Evolutionary conservation across 2,113 vertebrate genomes (phyloP).

Genomic region (Morone chrysops): DNA sequence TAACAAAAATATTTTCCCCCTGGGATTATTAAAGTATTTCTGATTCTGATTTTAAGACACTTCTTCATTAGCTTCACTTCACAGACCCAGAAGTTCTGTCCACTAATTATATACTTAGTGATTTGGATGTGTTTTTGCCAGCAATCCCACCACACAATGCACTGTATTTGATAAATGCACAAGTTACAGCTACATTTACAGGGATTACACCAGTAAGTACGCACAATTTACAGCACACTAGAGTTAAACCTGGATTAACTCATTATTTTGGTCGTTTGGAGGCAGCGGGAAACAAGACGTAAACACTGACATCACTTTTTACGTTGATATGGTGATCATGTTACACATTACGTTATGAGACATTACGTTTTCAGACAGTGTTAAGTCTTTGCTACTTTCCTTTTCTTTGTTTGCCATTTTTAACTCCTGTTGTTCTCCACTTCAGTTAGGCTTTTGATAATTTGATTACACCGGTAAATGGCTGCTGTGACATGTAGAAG

Average conservation of each 20-base stretch:
- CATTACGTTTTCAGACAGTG: background rate
- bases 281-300: too few species aligned
- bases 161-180: background rate
- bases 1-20: too few species aligned
- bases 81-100: background rate
- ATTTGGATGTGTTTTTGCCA: background rate
- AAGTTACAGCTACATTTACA: background rate
- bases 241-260: too few species aligned
- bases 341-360: background rate
- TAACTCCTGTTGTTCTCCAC: conserved; percentile 9
- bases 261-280: too few species aligned
- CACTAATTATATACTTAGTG: background rate
- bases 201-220: too few species aligned
- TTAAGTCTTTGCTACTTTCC: background rate
- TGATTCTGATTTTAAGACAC: too few species aligned
- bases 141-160: background rate
- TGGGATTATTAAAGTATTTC: too few species aligned
- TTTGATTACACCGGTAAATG: conserved; percentile 62
- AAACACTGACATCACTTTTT: too few species aligned
- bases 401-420: background rate
- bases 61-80: background rate
- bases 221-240: too few species aligned
- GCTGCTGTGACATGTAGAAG: conserved; percentile 50
- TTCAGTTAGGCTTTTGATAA: conserved; percentile 34
- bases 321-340: too few species aligned